These are phyloP conservation scores for Oscheius sp. DNA, from an alignment of 2,888 invertebrate species.

Conservation along the genomic window DNA sequence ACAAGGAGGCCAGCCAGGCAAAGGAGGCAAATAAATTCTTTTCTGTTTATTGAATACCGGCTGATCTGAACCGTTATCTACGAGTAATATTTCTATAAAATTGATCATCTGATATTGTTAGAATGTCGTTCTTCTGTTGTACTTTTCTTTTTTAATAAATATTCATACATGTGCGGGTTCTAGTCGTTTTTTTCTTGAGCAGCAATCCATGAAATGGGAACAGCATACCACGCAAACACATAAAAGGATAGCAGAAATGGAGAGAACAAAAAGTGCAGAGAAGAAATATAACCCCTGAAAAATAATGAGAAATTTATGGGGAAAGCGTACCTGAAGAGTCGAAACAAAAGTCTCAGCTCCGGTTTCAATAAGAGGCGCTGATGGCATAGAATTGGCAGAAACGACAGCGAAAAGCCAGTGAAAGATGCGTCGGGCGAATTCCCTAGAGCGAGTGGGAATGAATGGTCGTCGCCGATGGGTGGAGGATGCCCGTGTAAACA, in stretches of 20 bases:
- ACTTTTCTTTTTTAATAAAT: conserved; percentile 9
- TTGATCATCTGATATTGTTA: background rate
- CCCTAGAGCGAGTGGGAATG: background rate
- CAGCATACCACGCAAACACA: conserved; percentile 45
- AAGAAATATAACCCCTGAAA: conserved; percentile 47
- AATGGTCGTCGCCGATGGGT: conserved; percentile 7
- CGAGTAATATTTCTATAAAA: conserved; percentile 16
- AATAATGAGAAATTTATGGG: background rate
- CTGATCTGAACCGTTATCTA: background rate
- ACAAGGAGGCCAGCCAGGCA: conserved; percentile 2
- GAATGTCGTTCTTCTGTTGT: background rate
- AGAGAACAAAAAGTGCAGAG: conserved; percentile 41
- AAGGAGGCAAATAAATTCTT: conserved; percentile 2
- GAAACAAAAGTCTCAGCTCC: conserved; percentile 16
- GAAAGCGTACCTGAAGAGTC: conserved; percentile 9
- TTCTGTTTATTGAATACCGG: conserved; percentile 4
- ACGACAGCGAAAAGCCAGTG: background rate
- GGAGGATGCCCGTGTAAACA: background rate
- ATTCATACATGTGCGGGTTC: conserved; percentile 1
- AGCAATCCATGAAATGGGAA: conserved; percentile 37
- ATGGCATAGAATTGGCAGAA: conserved; percentile 15
- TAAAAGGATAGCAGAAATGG: conserved; percentile 36
- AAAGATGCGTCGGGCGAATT: background rate
- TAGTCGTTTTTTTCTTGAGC: background rate
- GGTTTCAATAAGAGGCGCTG: conserved; percentile 3